A percentile compares a stretch with the other conserved stretches of the same genome.
Evolutionary conservation across 2,888 invertebrate species (phyloP).

Genomic region (Lissocephala sabroskyi): DNA sequence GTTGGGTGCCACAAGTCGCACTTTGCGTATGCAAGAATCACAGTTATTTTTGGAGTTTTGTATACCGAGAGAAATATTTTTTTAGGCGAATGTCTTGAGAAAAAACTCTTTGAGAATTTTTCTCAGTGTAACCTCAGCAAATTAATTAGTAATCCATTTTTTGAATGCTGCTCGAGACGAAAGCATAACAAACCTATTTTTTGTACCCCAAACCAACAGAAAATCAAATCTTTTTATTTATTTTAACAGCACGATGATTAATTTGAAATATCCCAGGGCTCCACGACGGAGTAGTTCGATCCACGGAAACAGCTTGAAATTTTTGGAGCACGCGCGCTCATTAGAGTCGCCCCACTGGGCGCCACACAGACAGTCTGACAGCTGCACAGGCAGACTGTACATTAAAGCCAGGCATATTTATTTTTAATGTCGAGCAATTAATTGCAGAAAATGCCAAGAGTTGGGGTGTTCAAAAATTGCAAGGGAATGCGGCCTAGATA

Average conservation of each 20-base stretch:
- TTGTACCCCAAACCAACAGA: too few relatives aligned
- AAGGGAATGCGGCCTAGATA: too few relatives aligned
- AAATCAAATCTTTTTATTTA: constrained; percentile 67
- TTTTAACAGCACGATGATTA: constrained; percentile 57
- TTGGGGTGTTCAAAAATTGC: too few relatives aligned
- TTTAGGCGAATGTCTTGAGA: background rate
- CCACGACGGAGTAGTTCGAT: too few relatives aligned
- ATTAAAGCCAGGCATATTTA: constrained; percentile 54
- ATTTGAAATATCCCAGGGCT: constrained; percentile 38
- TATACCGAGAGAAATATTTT: constrained; percentile 3
- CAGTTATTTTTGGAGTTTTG: background rate
- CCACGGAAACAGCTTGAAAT: too few relatives aligned
- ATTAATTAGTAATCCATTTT: constrained; percentile 49
- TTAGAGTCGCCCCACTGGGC: constrained; percentile 47
- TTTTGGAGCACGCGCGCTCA: constrained; percentile 56
- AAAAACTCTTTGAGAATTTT: background rate
- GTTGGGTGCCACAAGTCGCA: constrained; percentile 61
- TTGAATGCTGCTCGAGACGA: constrained; percentile 45
- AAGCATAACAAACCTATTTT: constrained; percentile 54
- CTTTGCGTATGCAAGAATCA: too few relatives aligned
- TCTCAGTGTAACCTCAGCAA: constrained; percentile 34
- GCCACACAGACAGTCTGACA: too few relatives aligned
- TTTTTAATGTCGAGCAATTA: constrained; percentile 59
- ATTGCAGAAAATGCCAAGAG: constrained; percentile 43
- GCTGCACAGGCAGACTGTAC: too few relatives aligned